A percentile compares a stretch with the other conserved stretches of the same genome.
Conservation (phyloP, 2,888 invertebrate genomes). For the Aleiodes alternator region DNA sequence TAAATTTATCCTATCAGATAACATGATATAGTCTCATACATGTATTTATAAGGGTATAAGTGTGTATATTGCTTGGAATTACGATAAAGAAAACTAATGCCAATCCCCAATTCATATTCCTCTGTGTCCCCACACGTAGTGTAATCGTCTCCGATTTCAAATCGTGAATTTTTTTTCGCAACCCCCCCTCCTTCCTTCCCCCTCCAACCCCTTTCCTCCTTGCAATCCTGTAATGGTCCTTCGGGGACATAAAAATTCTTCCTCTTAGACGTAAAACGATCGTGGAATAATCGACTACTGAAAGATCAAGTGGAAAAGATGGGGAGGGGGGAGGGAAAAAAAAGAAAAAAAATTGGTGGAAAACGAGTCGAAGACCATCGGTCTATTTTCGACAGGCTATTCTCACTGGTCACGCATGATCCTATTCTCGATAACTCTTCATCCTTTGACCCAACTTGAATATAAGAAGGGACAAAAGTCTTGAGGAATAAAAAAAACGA, state of each 20-base stretch:
- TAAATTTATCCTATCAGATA: conserved; percentile 29
- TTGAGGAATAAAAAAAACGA: background rate
- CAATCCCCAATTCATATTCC: conserved; percentile 34
- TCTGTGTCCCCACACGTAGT: conserved; percentile 2
- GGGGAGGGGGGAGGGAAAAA: background rate
- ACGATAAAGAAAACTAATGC: conserved; percentile 27
- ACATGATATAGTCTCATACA: conserved; percentile 12
- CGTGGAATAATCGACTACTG: conserved; percentile 29
- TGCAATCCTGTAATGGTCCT: conserved; percentile 13
- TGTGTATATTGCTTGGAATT: conserved; percentile 35
- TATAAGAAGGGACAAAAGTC: background rate
- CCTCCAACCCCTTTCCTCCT: background rate
- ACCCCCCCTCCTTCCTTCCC: no score
- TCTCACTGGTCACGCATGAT: conserved; percentile 11
- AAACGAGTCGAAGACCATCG: background rate
- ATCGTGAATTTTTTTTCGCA: background rate
- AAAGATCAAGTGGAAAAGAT: background rate
- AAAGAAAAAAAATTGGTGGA: background rate
- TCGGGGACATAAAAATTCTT: conserved; percentile 21
- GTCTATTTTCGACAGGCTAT: conserved; percentile 6
- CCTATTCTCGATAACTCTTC: conserved; percentile 7
- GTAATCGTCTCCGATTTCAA: conserved; percentile 21
- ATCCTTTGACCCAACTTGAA: background rate
- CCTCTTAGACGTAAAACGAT: conserved; percentile 5
- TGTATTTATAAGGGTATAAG: conserved; percentile 22